Conservation (phyloP, 92 coral and sea anemone species). For the Metridium senile region DNA sequence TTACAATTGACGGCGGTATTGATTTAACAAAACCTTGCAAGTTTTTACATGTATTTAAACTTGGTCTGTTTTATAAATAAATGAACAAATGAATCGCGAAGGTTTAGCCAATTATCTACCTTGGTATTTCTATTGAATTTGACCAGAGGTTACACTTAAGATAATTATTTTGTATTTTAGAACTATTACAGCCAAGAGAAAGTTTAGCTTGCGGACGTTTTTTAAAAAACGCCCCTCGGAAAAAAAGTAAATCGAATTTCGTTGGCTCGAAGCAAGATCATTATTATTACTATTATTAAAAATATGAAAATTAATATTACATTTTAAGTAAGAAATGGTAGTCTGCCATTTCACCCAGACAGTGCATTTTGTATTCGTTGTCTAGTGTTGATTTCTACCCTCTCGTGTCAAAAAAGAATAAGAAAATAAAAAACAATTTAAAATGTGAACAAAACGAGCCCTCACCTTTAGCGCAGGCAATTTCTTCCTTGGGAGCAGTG, state of each 20-base stretch:
- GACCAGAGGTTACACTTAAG: not conserved
- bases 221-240: not conserved
- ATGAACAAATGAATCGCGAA: not conserved
- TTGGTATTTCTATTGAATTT: not conserved
- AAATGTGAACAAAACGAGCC: too few relatives aligned
- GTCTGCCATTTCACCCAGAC: not conserved
- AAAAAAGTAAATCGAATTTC: constrained; percentile 1
- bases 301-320: not conserved
- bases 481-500: too few relatives aligned
- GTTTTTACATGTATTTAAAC: not conserved
- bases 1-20: constrained; percentile 1
- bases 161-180: not conserved
- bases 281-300: not conserved
- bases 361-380: not conserved
- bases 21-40: not conserved
- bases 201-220: not conserved
- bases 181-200: not conserved
- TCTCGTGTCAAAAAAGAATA: not conserved
- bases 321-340: not conserved
- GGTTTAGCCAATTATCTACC: not conserved
- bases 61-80: not conserved
- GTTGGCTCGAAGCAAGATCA: not conserved
- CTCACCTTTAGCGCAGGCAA: too few relatives aligned
- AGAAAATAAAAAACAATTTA: too few relatives aligned
- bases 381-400: not conserved